Base-by-base conservation (phyloP, 92 coral and sea anemone species). In the Parazoanthus darwini region DNA sequence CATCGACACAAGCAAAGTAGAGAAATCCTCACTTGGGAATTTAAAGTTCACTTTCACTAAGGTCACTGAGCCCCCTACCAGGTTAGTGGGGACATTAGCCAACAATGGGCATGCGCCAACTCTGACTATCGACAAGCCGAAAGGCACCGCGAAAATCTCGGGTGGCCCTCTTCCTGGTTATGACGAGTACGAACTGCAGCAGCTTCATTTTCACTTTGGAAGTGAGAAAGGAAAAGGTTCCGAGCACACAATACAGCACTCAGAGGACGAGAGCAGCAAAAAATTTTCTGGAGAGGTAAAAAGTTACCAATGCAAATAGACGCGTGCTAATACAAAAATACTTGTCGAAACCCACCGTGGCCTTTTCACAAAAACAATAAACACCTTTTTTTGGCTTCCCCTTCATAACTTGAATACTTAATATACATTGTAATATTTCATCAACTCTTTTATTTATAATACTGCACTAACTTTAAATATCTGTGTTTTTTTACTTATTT, bases 161-260 rank as follows among this genome's bases (percentile, higher is more conserved):
- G 92, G 92, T 20, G 92, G 90, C 26, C 88, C 88, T 44, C 26
- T 86, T 56, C 50, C 36, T 11, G 43, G 43, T 48, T 10, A 10
- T 7, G 51, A 48, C 1, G 51, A 48, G 1, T 48, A 71, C 84
- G 38, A 25, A 1, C 67, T 90, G 79, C 23, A 20, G 7, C 92
- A 90, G 88, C 74, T 86, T 46, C 92, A 90, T 59, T 46, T 90
- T 20, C 92, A 90, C 71, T 90, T 90, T 65, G 90, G 92, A 29
- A 80, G 88, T 38, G 2, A 44, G 63, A 18, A 74, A 18, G 36
- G 15, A 18, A 74, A 68, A 1, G 92, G 92, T 23, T 90, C 92
- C 15, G 92, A 90, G 70, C 90, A 90, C 77, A 90, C 83, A 6
- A 15, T 29, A 8, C 51, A 48, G 51, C 51, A 10, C 11, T 48